Base-by-base conservation (phyloP, 2,797 vertebrate genomes). In the Clangula hyemalis region DNA sequence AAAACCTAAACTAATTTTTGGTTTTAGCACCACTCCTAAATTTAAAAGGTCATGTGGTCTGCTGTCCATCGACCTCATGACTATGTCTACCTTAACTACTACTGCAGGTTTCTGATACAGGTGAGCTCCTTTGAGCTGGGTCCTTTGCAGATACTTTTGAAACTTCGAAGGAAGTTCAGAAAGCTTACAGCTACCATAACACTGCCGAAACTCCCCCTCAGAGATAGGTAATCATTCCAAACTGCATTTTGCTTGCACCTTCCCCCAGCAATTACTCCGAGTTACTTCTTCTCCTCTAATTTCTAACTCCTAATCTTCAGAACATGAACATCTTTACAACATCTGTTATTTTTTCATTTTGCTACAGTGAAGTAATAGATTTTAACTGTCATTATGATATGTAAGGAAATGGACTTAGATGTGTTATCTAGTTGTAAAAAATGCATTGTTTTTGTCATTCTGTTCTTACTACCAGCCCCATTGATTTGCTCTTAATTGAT, bases 331-430 rank as follows among this genome's bases (percentile, higher is more conserved):
- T 25, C 22, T 78, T 88, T 81, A 11, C n/a, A 76, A 81, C 32
- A 64, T 28, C 32, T 91, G 47, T n/a, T 89, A 82, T 57, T 79
- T 9, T 56, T 80, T 87, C 57, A 70, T 85, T 93, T 91, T 74
- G 74, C 38, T 74, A 41, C 24, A 76, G 21, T 27, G 39, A 25
- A 28, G 8, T 88, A 79, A 66, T 6, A 13, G 30, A 25, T 74
- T 96, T 93, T 65, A 80, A 85, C 80, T 83, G 21, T 1, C 39
- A 61, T 53, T 61, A 71, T 76, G 81, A 78, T 81, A 84, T 81
- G 74, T 58, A 58, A 16, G 19, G 22, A 88, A 83, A 81, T 30
- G 7, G 19, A 8, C 71, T 84, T 74, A 81, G 32, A 47, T 62
- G 58, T 32, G 78, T 79, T 45, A 70, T 73, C 34, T 58, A 1